Evolutionary conservation across 2,797 vertebrate species (phyloP).

Genomic region (Pagetopsis macropterus): DNA sequence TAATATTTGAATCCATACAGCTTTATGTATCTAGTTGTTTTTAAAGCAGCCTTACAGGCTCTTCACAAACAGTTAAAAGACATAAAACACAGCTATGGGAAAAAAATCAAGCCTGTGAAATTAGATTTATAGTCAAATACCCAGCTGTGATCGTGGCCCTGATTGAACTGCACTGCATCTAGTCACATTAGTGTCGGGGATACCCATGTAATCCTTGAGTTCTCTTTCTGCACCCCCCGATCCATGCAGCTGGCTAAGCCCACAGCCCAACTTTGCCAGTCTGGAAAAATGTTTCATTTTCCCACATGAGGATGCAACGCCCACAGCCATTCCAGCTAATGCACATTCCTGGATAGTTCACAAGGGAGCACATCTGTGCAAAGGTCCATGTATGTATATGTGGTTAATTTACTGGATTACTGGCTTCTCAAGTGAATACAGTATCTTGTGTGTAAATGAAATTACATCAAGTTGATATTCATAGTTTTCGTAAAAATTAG

Average conservation of each 20-base stretch:
- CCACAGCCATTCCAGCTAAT: conserved; percentile 59
- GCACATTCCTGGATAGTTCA: conserved; percentile 45
- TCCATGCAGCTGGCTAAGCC: conserved; percentile 36
- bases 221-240: conserved; percentile 11
- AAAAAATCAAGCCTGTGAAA: conserved; percentile 8
- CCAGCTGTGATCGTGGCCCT: conserved; percentile 57
- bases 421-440: conserved; percentile 5
- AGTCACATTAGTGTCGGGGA: conserved; percentile 40
- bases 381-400: conserved; percentile 24
- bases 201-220: conserved; percentile 55
- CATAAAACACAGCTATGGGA: neutral
- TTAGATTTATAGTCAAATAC: conserved; percentile 17
- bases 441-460: neutral
- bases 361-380: conserved; percentile 37
- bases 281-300: conserved; percentile 52
- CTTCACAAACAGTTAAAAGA: conserved; percentile 4
- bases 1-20: neutral
- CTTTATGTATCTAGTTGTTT: neutral
- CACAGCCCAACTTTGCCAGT: conserved; percentile 30
- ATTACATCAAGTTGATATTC: conserved; percentile 2
- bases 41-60: neutral
- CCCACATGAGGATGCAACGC: conserved; percentile 59
- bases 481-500: neutral
- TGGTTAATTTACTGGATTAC: conserved; percentile 20
- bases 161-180: conserved; percentile 35